A percentile compares a stretch with the other conserved stretches of the same genome.
Conservation (phyloP, 2,113 vertebrate species). For the Cheirogaleus medius region DNA sequence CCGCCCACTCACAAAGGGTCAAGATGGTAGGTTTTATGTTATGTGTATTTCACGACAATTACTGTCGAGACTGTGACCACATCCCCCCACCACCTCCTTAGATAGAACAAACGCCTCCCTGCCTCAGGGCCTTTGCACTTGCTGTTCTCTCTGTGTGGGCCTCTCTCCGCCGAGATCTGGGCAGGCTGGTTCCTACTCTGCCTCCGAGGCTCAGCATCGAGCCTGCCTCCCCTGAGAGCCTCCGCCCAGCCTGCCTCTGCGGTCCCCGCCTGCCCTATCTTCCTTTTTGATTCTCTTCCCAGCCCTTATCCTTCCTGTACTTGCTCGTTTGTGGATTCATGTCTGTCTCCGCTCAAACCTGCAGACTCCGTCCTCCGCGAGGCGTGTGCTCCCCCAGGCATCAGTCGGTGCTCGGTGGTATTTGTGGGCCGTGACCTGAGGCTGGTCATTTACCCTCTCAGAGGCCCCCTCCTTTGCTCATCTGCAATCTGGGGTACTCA, state of each 20-base stretch:
- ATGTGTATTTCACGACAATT: background rate
- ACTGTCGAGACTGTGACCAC: accelerated
- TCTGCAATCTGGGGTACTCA: background rate
- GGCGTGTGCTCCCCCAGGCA: background rate
- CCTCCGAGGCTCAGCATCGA: background rate
- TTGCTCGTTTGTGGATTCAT: background rate
- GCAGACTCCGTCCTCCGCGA: accelerated
- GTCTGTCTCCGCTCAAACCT: background rate
- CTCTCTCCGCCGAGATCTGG: background rate
- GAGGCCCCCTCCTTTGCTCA: background rate
- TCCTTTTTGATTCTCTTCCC: background rate
- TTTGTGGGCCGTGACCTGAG: background rate
- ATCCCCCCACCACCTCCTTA: background rate
- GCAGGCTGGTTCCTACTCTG: background rate
- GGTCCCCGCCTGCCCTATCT: background rate
- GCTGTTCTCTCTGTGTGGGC: background rate
- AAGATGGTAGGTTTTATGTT: background rate
- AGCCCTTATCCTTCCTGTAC: background rate
- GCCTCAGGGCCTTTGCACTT: background rate
- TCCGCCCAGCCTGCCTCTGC: background rate
- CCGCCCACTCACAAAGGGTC: background rate
- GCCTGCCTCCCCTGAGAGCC: background rate
- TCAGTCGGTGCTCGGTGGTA: background rate
- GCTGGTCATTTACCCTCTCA: background rate
- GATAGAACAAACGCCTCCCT: background rate